Evolutionary conservation across 2,113 vertebrate genomes (phyloP).

Genomic region (Zosterops lateralis): DNA sequence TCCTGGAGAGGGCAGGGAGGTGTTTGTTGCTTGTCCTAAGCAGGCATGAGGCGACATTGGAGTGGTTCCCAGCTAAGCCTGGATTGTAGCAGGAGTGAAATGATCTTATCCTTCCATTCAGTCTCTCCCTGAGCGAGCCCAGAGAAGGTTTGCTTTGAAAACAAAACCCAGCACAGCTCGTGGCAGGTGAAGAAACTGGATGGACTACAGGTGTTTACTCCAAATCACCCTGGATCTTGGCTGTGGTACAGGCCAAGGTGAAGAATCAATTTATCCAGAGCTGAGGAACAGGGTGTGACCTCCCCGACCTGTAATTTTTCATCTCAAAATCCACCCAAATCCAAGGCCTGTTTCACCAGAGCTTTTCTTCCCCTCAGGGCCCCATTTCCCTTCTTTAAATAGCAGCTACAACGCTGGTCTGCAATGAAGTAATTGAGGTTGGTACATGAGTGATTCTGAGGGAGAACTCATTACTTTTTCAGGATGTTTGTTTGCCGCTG

Average conservation of each 20-base stretch:
- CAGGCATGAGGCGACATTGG: neutral
- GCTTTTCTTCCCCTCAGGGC: neutral
- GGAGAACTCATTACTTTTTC: neutral
- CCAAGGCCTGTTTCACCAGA: neutral
- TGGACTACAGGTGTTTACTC: neutral
- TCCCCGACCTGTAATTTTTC: neutral
- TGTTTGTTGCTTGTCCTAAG: neutral
- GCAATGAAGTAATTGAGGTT: neutral
- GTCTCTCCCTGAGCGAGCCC: neutral
- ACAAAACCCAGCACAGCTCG: accelerated
- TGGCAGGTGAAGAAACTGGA: neutral
- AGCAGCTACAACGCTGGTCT: neutral
- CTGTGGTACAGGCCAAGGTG: neutral
- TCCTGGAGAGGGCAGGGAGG: neutral
- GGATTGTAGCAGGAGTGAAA: neutral
- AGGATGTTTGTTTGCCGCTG: neutral
- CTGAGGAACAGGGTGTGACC: neutral
- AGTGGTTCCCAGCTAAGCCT: neutral
- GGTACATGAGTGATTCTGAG: neutral
- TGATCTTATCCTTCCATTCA: neutral
- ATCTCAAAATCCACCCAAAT: neutral
- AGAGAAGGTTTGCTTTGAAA: neutral
- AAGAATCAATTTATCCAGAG: neutral
- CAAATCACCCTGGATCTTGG: neutral
- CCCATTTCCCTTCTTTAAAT: neutral